A percentile compares a stretch with the other conserved stretches of the same genome.
Conservation (phyloP, 1,140 invertebrate species). For the Caenorhabditis latens region DNA sequence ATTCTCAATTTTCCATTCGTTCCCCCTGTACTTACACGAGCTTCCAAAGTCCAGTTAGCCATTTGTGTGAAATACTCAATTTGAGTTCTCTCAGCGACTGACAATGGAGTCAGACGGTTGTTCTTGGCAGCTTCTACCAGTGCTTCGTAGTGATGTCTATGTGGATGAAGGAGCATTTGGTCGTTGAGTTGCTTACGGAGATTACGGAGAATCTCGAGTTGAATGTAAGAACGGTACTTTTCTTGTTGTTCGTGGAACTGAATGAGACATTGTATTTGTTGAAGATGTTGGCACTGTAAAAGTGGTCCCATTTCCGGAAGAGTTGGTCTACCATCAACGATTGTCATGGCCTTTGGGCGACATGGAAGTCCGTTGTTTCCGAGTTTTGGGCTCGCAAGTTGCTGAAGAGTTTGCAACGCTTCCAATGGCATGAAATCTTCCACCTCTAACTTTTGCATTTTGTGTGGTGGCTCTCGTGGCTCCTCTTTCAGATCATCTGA, state of each 20-base stretch:
- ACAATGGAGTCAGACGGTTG: constrained; percentile 42
- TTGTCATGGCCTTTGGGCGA: constrained; percentile 30
- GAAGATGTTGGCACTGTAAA: constrained; percentile 40
- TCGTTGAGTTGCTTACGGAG: constrained; percentile 33
- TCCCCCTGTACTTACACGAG: constrained; percentile 7
- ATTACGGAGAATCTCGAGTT: constrained; percentile 16
- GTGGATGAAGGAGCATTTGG: constrained; percentile 36
- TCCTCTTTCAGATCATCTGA: not conserved
- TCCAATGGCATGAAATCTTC: constrained; percentile 36
- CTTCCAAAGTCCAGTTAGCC: constrained; percentile 42
- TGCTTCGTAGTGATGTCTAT: constrained; percentile 20
- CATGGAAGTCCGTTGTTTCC: constrained; percentile 28
- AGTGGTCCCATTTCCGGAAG: constrained; percentile 24
- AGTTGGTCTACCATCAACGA: not conserved
- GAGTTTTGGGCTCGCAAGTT: constrained; percentile 9
- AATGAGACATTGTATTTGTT: constrained; percentile 32
- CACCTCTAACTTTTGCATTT: not conserved
- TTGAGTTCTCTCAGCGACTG: constrained; percentile 1
- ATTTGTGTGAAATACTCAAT: constrained; percentile 39
- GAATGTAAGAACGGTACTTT: constrained; percentile 33
- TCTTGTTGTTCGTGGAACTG: constrained; percentile 48
- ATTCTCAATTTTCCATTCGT: not conserved
- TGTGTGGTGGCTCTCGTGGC: not conserved
- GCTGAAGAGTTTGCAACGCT: constrained; percentile 31
- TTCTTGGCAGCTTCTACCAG: not conserved